Evolutionary conservation across 2,113 vertebrate genomes (phyloP).

Genomic region (Orycteropus afer): DNA sequence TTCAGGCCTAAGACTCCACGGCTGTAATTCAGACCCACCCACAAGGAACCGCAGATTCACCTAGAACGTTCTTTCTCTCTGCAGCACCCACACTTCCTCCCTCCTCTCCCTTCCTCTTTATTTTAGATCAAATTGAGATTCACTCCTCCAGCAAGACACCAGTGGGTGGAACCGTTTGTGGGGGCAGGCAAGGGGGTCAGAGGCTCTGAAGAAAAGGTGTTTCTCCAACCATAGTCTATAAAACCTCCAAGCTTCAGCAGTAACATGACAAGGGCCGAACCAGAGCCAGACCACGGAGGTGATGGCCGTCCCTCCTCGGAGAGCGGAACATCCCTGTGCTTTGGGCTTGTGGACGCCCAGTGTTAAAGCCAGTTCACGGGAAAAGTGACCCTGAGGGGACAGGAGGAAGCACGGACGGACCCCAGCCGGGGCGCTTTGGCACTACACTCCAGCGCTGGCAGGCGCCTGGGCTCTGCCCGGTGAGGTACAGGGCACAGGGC

Average conservation of each 20-base stretch:
- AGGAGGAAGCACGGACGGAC: slow-evolving; percentile 47
- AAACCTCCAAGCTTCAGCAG: neutral
- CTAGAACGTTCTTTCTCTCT: slow-evolving; percentile 36
- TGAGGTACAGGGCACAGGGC: slow-evolving; percentile 80
- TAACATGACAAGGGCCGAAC: neutral
- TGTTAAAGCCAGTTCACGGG: too few species aligned
- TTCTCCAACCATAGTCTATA: neutral
- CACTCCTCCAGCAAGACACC: neutral
- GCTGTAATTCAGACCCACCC: neutral
- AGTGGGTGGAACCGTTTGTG: neutral
- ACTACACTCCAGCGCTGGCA: slow-evolving; percentile 53
- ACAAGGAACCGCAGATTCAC: slow-evolving; percentile 14
- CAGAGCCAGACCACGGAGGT: slow-evolving; percentile 57
- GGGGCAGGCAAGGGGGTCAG: neutral
- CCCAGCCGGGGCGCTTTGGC: slow-evolving; percentile 66
- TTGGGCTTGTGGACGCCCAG: too few species aligned
- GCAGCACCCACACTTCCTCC: slow-evolving; percentile 13
- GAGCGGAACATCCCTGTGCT: too few species aligned
- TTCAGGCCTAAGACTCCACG: neutral
- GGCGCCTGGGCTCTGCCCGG: slow-evolving; percentile 63
- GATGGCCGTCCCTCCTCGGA: neutral
- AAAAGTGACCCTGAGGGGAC: neutral
- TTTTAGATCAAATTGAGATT: neutral
- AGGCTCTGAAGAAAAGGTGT: neutral
- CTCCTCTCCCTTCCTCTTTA: neutral